Percentiles rank a stretch among this genome's conserved stretches.
Conservation (phyloP, 2,888 invertebrate genomes). For the Brachyptera putata region DNA sequence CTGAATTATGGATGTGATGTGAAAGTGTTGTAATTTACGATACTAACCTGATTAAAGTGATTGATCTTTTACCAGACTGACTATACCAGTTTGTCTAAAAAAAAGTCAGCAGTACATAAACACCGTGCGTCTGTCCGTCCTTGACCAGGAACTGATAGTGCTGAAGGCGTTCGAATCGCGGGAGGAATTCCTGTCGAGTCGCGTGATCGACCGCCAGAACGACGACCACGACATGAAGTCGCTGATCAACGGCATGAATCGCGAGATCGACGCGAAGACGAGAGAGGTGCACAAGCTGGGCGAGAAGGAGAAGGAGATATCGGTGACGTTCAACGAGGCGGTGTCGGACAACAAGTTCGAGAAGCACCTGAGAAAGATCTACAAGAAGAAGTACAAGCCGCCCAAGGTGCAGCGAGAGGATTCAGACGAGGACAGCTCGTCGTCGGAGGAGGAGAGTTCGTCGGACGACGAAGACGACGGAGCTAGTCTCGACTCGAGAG, state of each 20-base stretch:
- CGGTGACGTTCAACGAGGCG: constrained; percentile 54
- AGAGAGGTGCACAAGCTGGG: constrained; percentile 46
- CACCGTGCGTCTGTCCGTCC: too few relatives aligned
- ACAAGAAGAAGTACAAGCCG: constrained; percentile 75
- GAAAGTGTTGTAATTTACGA: too few relatives aligned
- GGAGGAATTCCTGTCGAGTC: constrained; percentile 59
- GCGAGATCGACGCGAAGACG: constrained; percentile 51
- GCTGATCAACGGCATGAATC: constrained; percentile 44
- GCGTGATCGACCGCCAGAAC: constrained; percentile 53
- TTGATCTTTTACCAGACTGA: too few relatives aligned
- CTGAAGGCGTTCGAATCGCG: constrained; percentile 67
- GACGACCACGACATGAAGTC: constrained; percentile 42
- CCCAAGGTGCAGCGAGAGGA: constrained; percentile 55
- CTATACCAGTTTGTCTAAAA: too few relatives aligned
- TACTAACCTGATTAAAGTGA: too few relatives aligned
- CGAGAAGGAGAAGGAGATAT: constrained; percentile 49
- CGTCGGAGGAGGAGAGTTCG: constrained; percentile 37
- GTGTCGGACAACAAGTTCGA: constrained; percentile 70
- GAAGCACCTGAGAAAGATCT: constrained; percentile 74
- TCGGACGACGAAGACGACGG: constrained; percentile 52
- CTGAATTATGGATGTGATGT: too few relatives aligned
- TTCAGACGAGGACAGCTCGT: constrained; percentile 45
- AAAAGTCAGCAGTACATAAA: too few relatives aligned
- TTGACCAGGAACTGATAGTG: constrained; percentile 71
- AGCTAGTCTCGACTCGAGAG: constrained; percentile 58